Percentiles rank a stretch among this genome's conserved stretches.
Conservation (phyloP, 1,140 invertebrate species). For the Paracyclopina nana region DNA sequence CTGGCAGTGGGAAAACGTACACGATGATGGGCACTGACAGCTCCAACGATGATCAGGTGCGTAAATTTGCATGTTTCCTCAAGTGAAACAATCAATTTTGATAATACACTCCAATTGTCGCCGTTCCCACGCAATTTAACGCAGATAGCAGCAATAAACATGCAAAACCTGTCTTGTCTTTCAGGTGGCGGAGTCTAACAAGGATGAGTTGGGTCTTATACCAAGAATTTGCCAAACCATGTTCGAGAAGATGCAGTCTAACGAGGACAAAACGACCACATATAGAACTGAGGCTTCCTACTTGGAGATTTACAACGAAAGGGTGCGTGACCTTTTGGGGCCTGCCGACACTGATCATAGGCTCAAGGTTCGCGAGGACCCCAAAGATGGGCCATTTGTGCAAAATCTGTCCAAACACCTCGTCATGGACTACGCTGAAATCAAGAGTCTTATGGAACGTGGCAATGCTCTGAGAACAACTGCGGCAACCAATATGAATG, state of each 20-base stretch:
- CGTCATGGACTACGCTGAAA: slow-evolving; percentile 64
- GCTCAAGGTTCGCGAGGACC: slow-evolving; percentile 60
- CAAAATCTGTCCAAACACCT: slow-evolving; percentile 60
- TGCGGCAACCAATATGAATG: slow-evolving; percentile 41
- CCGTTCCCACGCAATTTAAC: too few species aligned
- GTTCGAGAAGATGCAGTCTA: slow-evolving; percentile 35
- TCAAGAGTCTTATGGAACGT: slow-evolving; percentile 32
- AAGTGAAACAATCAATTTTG: too few species aligned
- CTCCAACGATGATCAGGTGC: slow-evolving; percentile 36
- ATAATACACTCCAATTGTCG: too few species aligned
- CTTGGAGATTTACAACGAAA: slow-evolving; percentile 73
- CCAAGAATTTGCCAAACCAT: slow-evolving; percentile 55
- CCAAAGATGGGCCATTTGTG: slow-evolving; percentile 73
- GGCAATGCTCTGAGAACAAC: slow-evolving; percentile 17
- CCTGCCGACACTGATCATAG: slow-evolving; percentile 32
- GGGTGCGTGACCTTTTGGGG: slow-evolving; percentile 62
- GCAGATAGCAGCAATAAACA: too few species aligned
- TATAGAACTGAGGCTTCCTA: slow-evolving; percentile 48
- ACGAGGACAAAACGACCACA: slow-evolving; percentile 56
- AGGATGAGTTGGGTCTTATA: slow-evolving; percentile 63
- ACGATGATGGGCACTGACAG: slow-evolving; percentile 99
- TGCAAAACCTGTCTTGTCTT: too few species aligned
- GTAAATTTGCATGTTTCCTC: slow-evolving; percentile 22
- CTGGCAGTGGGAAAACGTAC: slow-evolving; percentile 88
- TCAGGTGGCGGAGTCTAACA: too few species aligned